Conservation (phyloP, 2,888 invertebrate species). For the Andrena fulva region DNA sequence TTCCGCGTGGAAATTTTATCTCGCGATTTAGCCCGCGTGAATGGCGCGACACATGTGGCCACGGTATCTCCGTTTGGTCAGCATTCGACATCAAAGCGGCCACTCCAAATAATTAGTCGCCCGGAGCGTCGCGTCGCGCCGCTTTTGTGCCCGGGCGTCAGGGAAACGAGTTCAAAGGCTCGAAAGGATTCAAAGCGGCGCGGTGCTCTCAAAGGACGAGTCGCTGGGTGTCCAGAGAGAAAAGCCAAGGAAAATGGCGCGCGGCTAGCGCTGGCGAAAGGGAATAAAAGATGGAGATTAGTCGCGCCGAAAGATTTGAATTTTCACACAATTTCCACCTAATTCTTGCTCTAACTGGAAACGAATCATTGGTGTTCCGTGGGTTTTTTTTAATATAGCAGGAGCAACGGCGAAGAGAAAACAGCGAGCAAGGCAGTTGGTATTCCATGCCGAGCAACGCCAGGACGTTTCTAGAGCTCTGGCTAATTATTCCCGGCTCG, state of each 20-base stretch:
- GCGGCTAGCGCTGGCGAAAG: neutral
- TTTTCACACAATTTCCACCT: neutral
- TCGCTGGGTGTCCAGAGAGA: conserved; percentile 28
- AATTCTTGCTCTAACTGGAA: neutral
- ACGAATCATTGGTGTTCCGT: neutral
- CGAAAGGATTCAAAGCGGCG: conserved; percentile 75
- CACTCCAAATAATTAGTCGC: conserved; percentile 73
- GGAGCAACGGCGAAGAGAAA: conserved; percentile 25
- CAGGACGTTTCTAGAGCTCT: conserved; percentile 22
- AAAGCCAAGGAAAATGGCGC: neutral
- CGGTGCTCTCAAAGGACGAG: conserved; percentile 68
- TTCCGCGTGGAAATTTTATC: conserved; percentile 42
- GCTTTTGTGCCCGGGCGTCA: conserved; percentile 71
- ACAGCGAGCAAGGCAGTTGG: conserved; percentile 29
- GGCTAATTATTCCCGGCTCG: conserved; percentile 36
- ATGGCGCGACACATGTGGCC: conserved; percentile 38
- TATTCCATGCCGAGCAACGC: conserved; percentile 5
- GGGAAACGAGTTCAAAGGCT: conserved; percentile 70
- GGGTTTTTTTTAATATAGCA: conserved; percentile 18
- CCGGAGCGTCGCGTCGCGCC: conserved; percentile 32
- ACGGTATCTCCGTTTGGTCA: conserved; percentile 57
- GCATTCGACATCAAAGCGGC: conserved; percentile 68
- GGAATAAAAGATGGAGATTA: neutral
- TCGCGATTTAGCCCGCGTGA: conserved; percentile 46
- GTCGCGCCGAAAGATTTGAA: neutral